Evolutionary conservation across 2,888 invertebrate genomes (phyloP), one percentile per base, ranked within the genome.

Genomic region (Hedya salicella): DNA sequence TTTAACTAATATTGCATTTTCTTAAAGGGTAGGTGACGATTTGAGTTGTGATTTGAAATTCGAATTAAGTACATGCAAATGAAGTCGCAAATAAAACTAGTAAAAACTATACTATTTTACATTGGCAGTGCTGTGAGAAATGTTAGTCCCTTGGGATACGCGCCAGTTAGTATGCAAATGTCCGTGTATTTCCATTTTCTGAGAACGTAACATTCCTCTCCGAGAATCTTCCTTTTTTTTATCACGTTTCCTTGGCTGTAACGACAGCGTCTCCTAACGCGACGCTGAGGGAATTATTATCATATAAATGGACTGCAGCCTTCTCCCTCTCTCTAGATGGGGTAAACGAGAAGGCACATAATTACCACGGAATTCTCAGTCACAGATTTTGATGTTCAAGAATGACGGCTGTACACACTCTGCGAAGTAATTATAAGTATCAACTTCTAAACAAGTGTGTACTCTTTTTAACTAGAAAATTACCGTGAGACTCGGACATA

Each of bases 261-360:
- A 56, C 44, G 42, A 6, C 42, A 17, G 14, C 11, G 40, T 25
- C 32, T 36, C 21, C 54, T 56, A 56, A 56, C 16, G 56, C 42
- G 42, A 19, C 40, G 25, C 56, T 16, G 8, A 56, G 56, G 56
- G 42, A 44, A 44, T 56, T 30, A 56, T 56, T 56, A 56, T 56
- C 56, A 56, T 56, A 56, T 42, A 56, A 56, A 56, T 56, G 42
- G 56, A 30, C 42, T 25, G 4, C 40, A 13, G 3, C 42, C 14
- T 0, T 56, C 56, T 44, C 42, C 13, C 17, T 56, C 30, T 6
- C 39, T 16, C 42, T 2, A 1, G 11, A 13, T 9, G 16, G 25
- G 13, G 4, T 13, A 16, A 56, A 16, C 8, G 39, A 39, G 19
- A 53, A 5, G 17, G 8, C 40, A 8, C 9, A 9, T 9, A 36